Evolutionary conservation across 2,113 vertebrate genomes (phyloP), one percentile per base, ranked within the genome.

Genomic region (Eubucco bourcierii): DNA sequence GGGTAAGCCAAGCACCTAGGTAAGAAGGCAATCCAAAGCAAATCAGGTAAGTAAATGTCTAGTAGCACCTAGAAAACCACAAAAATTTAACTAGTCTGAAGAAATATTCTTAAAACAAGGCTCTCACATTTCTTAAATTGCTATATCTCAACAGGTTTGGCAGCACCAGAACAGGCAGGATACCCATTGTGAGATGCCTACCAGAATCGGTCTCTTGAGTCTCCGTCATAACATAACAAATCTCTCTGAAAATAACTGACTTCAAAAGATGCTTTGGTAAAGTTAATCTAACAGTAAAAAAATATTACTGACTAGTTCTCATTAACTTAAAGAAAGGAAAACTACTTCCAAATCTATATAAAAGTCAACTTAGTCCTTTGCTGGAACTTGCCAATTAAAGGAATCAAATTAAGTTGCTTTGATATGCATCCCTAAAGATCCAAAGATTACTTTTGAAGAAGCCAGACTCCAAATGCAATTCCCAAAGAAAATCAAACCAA

Each of bases 31-130:
- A 76, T 11, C 23, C 27, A 82, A 68, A 31, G 28, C 52, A 75
- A 79, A 89, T 19, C 12, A 59, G n/a, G 37, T 16, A 81, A 68
- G 8, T 17, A 34, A 4, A n/a, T n/a, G 66, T 46, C 46, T 72
- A 89, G 61, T 0, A 1, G 34, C 14, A 7, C 4, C 66, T 4
- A 1, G 25, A 78, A 52, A 19, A 44, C 59, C 10, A 74, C 14
- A 76, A 16, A 16, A 44, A 50, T 12, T 39, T 6, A 37, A 0
- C 27, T 55, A 14, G 3, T 11, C 29, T 18, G 4, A 5, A 21
- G 0, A 86, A 64, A 4, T 10, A n/a, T 16, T 47, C 31, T 28
- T 41, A 56, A 80, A 90, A 46, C 6, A 63, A 66, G 34, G 18
- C 46, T 61, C 27, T 7, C 4, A 52, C n/a, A 14, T 53, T n/a